Conservation (phyloP, 2,797 vertebrate genomes). For the Coendou prehensilis region DNA sequence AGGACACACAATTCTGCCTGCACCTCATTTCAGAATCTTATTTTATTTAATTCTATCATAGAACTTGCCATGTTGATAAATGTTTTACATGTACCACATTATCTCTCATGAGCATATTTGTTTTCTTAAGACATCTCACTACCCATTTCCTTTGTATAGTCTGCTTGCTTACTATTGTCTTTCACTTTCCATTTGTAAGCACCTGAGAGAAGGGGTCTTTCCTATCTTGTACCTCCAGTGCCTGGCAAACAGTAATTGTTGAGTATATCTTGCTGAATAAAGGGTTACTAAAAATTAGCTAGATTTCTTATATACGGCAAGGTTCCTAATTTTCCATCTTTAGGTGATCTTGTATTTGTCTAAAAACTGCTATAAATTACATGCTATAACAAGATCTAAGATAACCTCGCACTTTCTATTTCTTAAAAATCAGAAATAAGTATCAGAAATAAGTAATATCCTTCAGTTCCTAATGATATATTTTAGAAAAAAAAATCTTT, state of each 20-base stretch:
- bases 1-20: not conserved
- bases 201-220: not conserved
- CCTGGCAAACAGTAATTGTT: not conserved
- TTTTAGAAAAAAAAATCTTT: constrained; percentile 39
- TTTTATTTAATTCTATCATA: not conserved
- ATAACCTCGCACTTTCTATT: not conserved
- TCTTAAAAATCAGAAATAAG: constrained; percentile 42
- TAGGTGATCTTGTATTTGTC: not conserved
- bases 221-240: not conserved
- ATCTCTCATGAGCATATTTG: not conserved
- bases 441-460: not conserved
- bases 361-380: not conserved
- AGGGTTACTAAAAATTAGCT: not conserved
- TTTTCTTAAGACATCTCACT: not conserved
- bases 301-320: not conserved
- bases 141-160: not conserved
- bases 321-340: not conserved
- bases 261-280: not conserved
- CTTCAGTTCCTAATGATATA: constrained; percentile 10
- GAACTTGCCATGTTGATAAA: not conserved
- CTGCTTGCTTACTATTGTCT: not conserved
- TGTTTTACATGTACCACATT: not conserved
- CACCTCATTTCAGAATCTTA: not conserved
- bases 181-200: not conserved
- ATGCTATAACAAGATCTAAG: constrained; percentile 12